phyloP scores from a whole-genome alignment of 2,797 vertebrate species.

The Yasuhikotakia modesta region DNA sequence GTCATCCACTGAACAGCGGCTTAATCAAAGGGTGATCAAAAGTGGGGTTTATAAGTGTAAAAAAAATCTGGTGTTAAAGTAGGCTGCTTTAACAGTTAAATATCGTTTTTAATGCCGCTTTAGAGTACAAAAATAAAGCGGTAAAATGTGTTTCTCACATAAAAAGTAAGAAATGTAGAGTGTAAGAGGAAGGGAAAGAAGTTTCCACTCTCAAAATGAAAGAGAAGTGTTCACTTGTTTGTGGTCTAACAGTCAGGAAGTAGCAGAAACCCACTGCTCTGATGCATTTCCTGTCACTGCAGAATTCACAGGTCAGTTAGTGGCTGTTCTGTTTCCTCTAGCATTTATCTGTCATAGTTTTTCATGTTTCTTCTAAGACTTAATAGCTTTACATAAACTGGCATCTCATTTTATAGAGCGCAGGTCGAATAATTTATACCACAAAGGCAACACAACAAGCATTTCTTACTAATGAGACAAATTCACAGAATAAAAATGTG shows the following conservation, averaged over 20 bases:
- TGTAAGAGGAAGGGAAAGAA: conserved; percentile 73
- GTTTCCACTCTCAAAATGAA: conserved; percentile 78
- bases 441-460: not conserved
- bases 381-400: not conserved
- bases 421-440: not conserved
- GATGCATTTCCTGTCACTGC: conserved; percentile 79
- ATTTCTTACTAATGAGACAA: not conserved
- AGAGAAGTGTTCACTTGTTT: conserved; percentile 74
- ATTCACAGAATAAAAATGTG: not conserved
- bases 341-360: conserved; percentile 57
- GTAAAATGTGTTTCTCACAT: not conserved
- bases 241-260: conserved; percentile 88
- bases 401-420: not conserved
- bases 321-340: conserved; percentile 59
- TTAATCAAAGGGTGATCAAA: conserved; percentile 19
- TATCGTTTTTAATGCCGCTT: not conserved
- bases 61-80: too few species aligned
- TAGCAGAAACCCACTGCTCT: conserved; percentile 75
- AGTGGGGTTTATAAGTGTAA: conserved; percentile 40
- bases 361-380: conserved; percentile 30
- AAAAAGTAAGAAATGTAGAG: conserved; percentile 55
- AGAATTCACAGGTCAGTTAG: conserved; percentile 80
- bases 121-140: not conserved
- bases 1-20: conserved; percentile 62
- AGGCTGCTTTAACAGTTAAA: too few species aligned